phyloP scores from a whole-genome alignment of 2,888 invertebrate species.

The Tyria jacobaeae region DNA sequence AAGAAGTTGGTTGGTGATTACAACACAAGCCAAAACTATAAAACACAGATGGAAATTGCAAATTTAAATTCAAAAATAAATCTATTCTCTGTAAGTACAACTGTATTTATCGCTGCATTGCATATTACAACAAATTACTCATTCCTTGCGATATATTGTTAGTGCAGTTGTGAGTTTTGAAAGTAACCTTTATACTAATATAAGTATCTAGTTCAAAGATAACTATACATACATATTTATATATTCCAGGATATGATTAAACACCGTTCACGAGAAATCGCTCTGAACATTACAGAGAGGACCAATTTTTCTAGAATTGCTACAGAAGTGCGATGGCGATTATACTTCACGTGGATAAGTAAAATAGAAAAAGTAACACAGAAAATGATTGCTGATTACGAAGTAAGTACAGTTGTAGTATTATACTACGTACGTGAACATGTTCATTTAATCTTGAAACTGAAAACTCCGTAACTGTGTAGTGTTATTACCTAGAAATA shows the following conservation, averaged over 20 bases:
- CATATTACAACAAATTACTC: not conserved
- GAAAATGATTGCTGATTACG: constrained; percentile 50
- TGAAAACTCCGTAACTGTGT: no score
- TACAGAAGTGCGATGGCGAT: constrained; percentile 62
- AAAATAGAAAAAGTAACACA: constrained; percentile 41
- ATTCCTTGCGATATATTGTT: not conserved
- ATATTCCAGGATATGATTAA: constrained; percentile 58
- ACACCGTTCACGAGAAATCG: constrained; percentile 22
- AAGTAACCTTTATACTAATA: not conserved
- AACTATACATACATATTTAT: not conserved
- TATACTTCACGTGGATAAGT: constrained; percentile 70
- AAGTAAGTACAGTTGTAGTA: constrained; percentile 52
- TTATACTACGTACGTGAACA: no score
- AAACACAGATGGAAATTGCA: constrained; percentile 30
- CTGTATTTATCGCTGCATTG: not conserved
- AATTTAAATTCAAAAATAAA: constrained; percentile 52
- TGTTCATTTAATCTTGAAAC: no score
- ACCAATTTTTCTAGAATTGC: constrained; percentile 44
- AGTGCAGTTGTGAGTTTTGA: not conserved
- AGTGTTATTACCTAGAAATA: no score
- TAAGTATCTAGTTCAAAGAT: not conserved
- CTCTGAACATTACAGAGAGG: constrained; percentile 13
- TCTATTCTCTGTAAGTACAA: constrained; percentile 60
- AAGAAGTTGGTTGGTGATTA: constrained; percentile 34
- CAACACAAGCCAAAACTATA: constrained; percentile 15